phyloP scores from a whole-genome alignment of 1,140 invertebrate genomes.

The Drosophila pachea region DNA sequence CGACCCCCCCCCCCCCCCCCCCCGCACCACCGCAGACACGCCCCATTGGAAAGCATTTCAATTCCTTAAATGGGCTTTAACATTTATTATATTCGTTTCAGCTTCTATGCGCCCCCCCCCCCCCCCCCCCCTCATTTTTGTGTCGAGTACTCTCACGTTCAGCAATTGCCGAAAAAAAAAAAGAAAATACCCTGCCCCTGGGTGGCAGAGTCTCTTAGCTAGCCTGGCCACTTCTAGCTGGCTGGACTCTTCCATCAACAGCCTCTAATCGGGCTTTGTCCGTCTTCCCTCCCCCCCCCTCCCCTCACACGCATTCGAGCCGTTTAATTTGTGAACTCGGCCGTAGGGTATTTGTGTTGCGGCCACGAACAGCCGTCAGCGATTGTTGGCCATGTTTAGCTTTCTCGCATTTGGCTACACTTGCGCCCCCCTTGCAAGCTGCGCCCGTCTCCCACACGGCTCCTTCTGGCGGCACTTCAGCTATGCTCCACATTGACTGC shows the following conservation, averaged over 20 bases:
- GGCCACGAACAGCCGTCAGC: neutral
- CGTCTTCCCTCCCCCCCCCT: too few relatives aligned
- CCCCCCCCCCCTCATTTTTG: too few relatives aligned
- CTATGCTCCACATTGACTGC: neutral
- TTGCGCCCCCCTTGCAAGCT: neutral
- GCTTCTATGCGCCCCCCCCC: too few relatives aligned
- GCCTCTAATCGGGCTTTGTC: too few relatives aligned
- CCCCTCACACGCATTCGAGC: too few relatives aligned
- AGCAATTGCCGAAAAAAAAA: too few relatives aligned
- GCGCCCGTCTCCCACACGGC: neutral
- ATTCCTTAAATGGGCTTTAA: slow-evolving; percentile 33
- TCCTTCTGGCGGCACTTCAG: neutral
- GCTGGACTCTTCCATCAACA: too few relatives aligned
- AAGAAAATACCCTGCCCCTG: too few relatives aligned
- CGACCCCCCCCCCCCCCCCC: neutral
- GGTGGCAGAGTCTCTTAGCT: too few relatives aligned
- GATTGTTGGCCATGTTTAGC: slow-evolving; percentile 7
- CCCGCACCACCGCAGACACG: neutral
- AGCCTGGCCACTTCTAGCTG: too few relatives aligned
- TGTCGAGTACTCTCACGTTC: too few relatives aligned
- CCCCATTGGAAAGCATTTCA: slow-evolving; percentile 30
- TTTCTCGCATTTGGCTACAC: slow-evolving; percentile 2
- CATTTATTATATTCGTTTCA: slow-evolving; percentile 17
- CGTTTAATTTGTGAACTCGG: too few relatives aligned
- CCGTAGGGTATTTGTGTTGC: slow-evolving; percentile 9